Evolutionary conservation across 2,888 invertebrate genomes (phyloP).

Genomic region (Kryphioiulus occultus): DNA sequence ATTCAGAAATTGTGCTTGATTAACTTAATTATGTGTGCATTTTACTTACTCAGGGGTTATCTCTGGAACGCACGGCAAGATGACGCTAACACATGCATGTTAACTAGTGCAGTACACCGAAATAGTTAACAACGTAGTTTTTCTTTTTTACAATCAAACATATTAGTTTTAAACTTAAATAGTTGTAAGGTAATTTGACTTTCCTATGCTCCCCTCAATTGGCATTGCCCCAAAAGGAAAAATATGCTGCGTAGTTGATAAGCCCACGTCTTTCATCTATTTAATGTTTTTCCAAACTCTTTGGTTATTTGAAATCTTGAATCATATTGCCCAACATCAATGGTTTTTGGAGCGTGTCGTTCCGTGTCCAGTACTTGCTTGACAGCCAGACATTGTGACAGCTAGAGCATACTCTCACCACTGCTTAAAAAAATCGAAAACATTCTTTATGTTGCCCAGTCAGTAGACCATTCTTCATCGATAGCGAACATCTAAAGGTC

Average conservation of each 20-base stretch:
- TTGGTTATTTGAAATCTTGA: background rate
- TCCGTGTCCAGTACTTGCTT: background rate
- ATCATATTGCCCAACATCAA: background rate
- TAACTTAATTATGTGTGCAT: background rate
- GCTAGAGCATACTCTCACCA: background rate
- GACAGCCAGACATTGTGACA: constrained; percentile 4
- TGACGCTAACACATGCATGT: too few species aligned
- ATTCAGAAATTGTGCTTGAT: background rate
- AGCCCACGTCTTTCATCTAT: background rate
- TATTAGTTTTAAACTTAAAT: too few species aligned
- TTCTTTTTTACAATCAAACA: too few species aligned
- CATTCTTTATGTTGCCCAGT: background rate
- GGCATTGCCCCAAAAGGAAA: too few species aligned
- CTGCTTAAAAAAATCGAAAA: background rate
- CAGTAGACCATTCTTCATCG: constrained; percentile 9
- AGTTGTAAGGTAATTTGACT: too few species aligned
- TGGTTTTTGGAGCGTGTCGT: background rate
- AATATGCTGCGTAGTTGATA: too few species aligned
- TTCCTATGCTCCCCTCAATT: too few species aligned
- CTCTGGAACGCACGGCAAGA: background rate
- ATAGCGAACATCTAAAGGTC: background rate
- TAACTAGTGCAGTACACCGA: too few species aligned
- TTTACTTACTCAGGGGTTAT: background rate
- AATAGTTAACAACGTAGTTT: too few species aligned
- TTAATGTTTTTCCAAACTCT: background rate